phyloP scores from a whole-genome alignment of 1,140 invertebrate genomes.

The Drosophila ironensis region DNA sequence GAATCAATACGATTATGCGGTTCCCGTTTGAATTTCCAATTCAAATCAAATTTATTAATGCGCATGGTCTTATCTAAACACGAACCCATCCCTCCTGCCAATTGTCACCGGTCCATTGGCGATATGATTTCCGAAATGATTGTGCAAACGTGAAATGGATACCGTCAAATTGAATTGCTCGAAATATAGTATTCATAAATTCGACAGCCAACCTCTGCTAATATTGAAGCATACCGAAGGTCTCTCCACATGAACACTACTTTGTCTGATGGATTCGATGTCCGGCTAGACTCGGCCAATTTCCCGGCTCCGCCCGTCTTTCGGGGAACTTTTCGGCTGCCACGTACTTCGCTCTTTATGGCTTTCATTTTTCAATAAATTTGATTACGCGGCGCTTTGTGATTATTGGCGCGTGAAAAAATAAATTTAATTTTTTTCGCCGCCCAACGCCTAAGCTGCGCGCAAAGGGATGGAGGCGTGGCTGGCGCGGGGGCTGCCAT shows the following conservation, averaged over 20 bases:
- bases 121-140: neutral
- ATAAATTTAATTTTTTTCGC: slow-evolving; percentile 66
- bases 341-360: slow-evolving; percentile 64
- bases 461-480: neutral
- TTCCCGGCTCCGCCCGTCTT: neutral
- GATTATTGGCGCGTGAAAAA: slow-evolving; percentile 80
- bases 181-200: slow-evolving; percentile 6
- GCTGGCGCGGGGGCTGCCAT: slow-evolving; percentile 37
- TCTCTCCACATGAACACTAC: slow-evolving; percentile 6
- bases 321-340: slow-evolving; percentile 14
- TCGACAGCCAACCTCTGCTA: neutral
- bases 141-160: slow-evolving; percentile 13
- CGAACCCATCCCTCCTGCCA: neutral
- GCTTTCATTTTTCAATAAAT: slow-evolving; percentile 79
- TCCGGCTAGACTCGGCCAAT: slow-evolving; percentile 8
- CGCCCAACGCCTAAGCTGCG: slow-evolving; percentile 46
- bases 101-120: neutral
- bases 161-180: slow-evolving; percentile 21
- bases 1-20: slow-evolving; percentile 42
- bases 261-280: neutral
- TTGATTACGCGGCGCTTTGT: slow-evolving; percentile 78
- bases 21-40: slow-evolving; percentile 25
- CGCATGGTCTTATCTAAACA: slow-evolving; percentile 12
- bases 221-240: slow-evolving; percentile 16
- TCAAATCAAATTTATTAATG: slow-evolving; percentile 42